A percentile compares a stretch with the other conserved stretches of the same genome.
Conservation (phyloP, 2,113 vertebrate species). For the Odobenus rosmarus region DNA sequence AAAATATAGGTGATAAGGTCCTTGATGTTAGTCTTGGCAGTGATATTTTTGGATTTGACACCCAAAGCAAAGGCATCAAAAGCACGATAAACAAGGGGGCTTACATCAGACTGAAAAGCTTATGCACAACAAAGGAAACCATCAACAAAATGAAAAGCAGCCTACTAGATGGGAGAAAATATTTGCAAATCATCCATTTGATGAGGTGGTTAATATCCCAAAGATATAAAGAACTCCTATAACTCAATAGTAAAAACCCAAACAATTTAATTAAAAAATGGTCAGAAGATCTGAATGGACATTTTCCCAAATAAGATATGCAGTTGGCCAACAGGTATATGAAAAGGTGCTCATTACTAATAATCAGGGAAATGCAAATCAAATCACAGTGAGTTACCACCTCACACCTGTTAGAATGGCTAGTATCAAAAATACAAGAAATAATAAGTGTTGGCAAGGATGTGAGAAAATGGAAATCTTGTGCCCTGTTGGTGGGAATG, state of each 20-base stretch:
- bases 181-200: not conserved
- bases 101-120: not conserved
- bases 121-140: not conserved
- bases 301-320: not conserved
- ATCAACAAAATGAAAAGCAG: not conserved
- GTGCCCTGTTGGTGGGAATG: not conserved
- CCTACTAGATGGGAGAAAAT: not conserved
- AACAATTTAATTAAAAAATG: not conserved
- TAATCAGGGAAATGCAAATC: not conserved
- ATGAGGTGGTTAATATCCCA: not conserved
- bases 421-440: not conserved
- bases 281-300: not conserved
- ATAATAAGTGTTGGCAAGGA: not conserved
- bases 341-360: not conserved
- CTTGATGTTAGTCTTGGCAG: not conserved
- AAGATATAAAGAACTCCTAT: not conserved
- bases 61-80: not conserved
- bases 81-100: not conserved
- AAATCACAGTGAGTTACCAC: not conserved
- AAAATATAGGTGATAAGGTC: not conserved
- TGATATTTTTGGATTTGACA: not conserved
- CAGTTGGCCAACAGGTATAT: not conserved
- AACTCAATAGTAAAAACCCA: not conserved
- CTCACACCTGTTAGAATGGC: not conserved
- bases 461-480: not conserved